Base-by-base conservation (phyloP, 2,797 vertebrate genomes). In the Champsocephalus gunnari region DNA sequence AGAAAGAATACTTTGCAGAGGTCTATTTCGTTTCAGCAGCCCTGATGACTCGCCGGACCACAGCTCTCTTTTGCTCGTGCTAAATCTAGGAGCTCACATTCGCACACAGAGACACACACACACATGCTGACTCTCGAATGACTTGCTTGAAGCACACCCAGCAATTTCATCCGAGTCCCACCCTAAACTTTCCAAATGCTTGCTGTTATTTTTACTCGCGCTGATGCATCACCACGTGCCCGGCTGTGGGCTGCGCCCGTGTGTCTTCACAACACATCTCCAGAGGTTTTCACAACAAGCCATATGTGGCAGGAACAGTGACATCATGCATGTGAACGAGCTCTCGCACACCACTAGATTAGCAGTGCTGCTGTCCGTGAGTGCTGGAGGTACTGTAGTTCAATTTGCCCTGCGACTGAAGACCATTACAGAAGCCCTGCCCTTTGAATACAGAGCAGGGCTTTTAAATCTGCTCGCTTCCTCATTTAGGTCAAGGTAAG, bases 141-240 rank as follows among this genome's bases (percentile, higher is more conserved):
- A 80, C 78, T 80, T 59, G 75, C 75, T 87, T 63, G 80, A 81
- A 86, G 89, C 83, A 89, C 86, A 94, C 90, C 93, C 93, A 88
- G 93, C 90, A 94, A 94, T 95, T 95, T 95, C 67, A 87, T 71
- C 63, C 70, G 44, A 64, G 94, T 93, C 88, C 93, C 94, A 92
- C 93, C 94, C 93, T 87, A 72, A 38, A 88, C 86, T 92, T 87
- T 88, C 83, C 75, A 85, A 90, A 88, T 88, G 83, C 83, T 28
- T 82, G 76, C 75, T 77, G 88, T 93, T 94, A 94, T 95, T 95
- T 95, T 93, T 94, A 92, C 90, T 86, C 62, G 49, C 69, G 84
- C 79, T 66, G 85, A 87, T 81, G 86, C 84, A 62, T 74, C 38
- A 79, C 66, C 73, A 73, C 49, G 51, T 81, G 73, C 59, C 73